phyloP scores from a whole-genome alignment of 2,888 invertebrate genomes.

The Drosophila prolongata region DNA sequence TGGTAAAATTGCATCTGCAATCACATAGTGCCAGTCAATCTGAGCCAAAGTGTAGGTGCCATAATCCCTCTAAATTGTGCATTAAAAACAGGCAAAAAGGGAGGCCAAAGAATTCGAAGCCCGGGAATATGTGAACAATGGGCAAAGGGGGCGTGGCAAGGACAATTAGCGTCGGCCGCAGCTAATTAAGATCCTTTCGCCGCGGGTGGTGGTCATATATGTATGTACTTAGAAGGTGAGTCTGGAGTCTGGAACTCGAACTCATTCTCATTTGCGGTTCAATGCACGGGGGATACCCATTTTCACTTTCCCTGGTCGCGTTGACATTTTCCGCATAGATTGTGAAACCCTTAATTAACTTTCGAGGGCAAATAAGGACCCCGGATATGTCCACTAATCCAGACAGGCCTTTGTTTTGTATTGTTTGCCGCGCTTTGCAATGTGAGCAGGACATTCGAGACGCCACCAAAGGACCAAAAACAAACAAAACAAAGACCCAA shows the following conservation, averaged over 20 bases:
- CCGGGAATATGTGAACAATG: constrained; percentile 8
- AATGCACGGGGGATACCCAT: constrained; percentile 39
- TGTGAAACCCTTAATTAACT: constrained; percentile 79
- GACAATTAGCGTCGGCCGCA: constrained; percentile 67
- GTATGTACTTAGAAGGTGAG: constrained; percentile 5
- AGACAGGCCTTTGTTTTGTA: constrained; percentile 35
- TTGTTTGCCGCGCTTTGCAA: constrained; percentile 43
- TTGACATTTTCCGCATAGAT: constrained; percentile 66
- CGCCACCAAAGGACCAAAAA: constrained; percentile 47
- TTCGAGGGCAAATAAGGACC: constrained; percentile 46
- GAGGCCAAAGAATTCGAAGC: neutral
- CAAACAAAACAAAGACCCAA: constrained; percentile 30
- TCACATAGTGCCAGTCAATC: constrained; percentile 26
- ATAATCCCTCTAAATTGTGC: constrained; percentile 2
- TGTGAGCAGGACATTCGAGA: constrained; percentile 64
- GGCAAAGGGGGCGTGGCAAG: constrained; percentile 20
- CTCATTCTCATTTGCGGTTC: constrained; percentile 54
- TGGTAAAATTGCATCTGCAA: constrained; percentile 5
- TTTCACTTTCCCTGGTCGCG: constrained; percentile 46
- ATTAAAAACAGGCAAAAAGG: constrained; percentile 3
- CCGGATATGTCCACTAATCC: constrained; percentile 37
- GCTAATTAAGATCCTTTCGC: constrained; percentile 69
- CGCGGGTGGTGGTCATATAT: constrained; percentile 52
- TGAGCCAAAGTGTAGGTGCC: constrained; percentile 2
- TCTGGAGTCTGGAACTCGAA: neutral